Evolutionary conservation across 2,888 invertebrate genomes (phyloP).

Genomic region (Megaustenia siamemsis): DNA sequence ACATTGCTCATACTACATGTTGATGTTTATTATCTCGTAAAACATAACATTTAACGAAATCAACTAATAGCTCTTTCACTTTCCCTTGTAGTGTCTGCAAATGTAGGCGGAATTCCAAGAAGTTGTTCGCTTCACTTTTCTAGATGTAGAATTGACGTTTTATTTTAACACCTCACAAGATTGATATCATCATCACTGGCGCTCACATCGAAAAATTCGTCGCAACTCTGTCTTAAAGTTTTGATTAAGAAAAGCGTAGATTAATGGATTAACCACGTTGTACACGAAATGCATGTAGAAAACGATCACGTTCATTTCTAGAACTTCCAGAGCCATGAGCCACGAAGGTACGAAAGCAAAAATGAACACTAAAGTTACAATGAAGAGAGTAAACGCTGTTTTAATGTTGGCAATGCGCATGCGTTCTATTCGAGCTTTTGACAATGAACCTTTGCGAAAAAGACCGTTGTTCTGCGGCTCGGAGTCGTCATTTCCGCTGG

Average conservation of each 20-base stretch:
- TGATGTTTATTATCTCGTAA: too few species aligned
- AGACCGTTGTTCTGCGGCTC: slow-evolving; percentile 47
- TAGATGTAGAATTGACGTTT: too few species aligned
- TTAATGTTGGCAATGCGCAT: slow-evolving; percentile 76
- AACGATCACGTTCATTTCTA: slow-evolving; percentile 71
- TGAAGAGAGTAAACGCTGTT: slow-evolving; percentile 79
- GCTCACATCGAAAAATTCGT: slow-evolving; percentile 51
- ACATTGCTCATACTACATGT: too few species aligned
- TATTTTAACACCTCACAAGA: too few species aligned
- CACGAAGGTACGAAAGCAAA: slow-evolving; percentile 78
- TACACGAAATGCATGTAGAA: slow-evolving; percentile 79
- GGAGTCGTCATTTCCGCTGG: slow-evolving; percentile 18
- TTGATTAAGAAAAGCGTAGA: slow-evolving; percentile 58
- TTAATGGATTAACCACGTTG: slow-evolving; percentile 70
- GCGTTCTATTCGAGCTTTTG: slow-evolving; percentile 61
- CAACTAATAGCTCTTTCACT: too few species aligned
- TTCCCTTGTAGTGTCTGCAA: too few species aligned
- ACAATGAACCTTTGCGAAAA: slow-evolving; percentile 47
- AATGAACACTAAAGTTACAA: slow-evolving; percentile 78
- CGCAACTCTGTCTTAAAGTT: slow-evolving; percentile 56
- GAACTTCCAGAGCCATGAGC: slow-evolving; percentile 74
- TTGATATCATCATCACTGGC: neutral
- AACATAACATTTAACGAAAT: too few species aligned
- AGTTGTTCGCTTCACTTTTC: too few species aligned
- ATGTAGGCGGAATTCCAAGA: too few species aligned